These are phyloP conservation scores for Andrena hattorfiana DNA, from an alignment of 2,888 invertebrate genomes.

Conservation along the genomic window DNA sequence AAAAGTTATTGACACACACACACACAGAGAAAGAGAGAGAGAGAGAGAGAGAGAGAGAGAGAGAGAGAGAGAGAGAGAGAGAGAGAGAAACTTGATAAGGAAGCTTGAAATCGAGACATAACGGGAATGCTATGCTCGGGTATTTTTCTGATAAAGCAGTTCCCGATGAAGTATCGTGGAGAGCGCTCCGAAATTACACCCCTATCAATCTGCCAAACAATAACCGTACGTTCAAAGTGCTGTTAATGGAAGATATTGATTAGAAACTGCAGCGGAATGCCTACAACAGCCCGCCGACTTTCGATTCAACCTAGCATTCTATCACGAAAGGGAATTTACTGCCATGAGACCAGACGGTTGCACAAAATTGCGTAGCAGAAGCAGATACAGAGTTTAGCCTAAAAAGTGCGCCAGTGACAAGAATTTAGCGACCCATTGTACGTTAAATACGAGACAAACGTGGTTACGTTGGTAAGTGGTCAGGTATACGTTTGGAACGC, in stretches of 20 bases:
- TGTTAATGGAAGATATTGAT: no score
- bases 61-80: not conserved
- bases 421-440: not conserved
- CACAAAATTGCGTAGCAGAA: not conserved
- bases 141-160: no score
- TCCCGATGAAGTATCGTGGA: no score
- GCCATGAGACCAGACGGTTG: not conserved
- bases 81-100: not conserved
- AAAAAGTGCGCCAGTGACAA: not conserved
- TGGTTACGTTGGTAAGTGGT: constrained; percentile 4
- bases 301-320: not conserved
- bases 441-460: not conserved
- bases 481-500: not conserved
- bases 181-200: no score
- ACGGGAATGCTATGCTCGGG: not conserved
- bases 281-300: not conserved
- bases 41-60: not conserved
- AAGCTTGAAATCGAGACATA: not conserved
- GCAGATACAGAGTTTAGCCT: not conserved
- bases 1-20: not conserved
- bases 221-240: no score
- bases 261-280: not conserved
- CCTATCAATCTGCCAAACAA: no score
- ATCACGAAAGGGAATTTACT: not conserved
- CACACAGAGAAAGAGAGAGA: no score